These are phyloP conservation scores for Strigamia transsilvanica DNA, from an alignment of 2,888 invertebrate species.

Conservation along the genomic window DNA sequence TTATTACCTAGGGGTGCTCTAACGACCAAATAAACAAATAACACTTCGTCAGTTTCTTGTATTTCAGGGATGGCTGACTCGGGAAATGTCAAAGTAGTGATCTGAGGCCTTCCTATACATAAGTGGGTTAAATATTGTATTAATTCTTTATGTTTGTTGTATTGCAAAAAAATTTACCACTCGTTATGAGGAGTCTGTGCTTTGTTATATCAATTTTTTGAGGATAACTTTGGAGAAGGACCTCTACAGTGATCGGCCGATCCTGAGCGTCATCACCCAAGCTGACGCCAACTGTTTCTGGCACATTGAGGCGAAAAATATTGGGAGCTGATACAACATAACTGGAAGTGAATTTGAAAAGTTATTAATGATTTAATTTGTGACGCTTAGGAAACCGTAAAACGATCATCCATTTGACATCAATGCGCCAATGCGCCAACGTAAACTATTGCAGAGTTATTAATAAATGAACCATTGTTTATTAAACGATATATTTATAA, in stretches of 20 bases:
- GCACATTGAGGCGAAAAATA: not conserved
- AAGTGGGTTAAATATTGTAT: not conserved
- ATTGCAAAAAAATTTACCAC: not conserved
- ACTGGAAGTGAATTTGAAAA: not conserved
- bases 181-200: not conserved
- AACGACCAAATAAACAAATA: not conserved
- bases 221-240: not conserved
- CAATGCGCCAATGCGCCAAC: too few species aligned
- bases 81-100: not conserved
- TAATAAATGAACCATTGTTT: too few species aligned
- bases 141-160: too few species aligned
- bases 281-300: constrained; percentile 14
- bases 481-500: too few species aligned
- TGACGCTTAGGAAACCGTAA: too few species aligned
- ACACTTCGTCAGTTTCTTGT: not conserved
- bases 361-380: not conserved
- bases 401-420: too few species aligned
- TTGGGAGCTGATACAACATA: constrained; percentile 13
- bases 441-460: too few species aligned
- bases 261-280: not conserved
- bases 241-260: not conserved
- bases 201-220: not conserved
- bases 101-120: not conserved
- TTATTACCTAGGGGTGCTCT: not conserved
- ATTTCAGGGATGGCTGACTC: not conserved